These are phyloP conservation scores for Raphicerus campestris DNA, from an alignment of 2,113 vertebrate species.

Conservation along the genomic window DNA sequence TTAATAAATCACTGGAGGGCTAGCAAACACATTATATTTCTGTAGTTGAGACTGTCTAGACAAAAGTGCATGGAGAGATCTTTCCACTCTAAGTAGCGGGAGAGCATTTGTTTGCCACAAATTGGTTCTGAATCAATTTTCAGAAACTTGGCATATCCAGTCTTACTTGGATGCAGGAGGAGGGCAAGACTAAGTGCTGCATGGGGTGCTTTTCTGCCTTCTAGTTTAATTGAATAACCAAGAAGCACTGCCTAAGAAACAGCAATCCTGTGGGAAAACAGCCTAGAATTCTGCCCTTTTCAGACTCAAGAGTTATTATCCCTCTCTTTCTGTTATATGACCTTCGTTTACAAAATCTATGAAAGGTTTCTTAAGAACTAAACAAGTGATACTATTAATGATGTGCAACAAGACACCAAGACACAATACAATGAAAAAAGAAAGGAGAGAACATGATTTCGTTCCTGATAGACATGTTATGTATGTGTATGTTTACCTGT, in stretches of 20 bases:
- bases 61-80: conserved; percentile 72
- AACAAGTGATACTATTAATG: neutral
- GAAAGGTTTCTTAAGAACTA: conserved; percentile 8
- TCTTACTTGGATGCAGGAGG: conserved; percentile 50
- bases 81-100: conserved; percentile 74
- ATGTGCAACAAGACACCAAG: neutral
- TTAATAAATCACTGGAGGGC: conserved; percentile 79
- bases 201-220: conserved; percentile 52
- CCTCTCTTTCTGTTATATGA: neutral
- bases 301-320: neutral
- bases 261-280: conserved; percentile 26
- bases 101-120: conserved; percentile 75
- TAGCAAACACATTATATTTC: conserved; percentile 69
- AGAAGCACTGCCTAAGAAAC: conserved; percentile 38
- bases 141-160: conserved; percentile 56
- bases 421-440: neutral
- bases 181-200: conserved; percentile 18
- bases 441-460: neutral
- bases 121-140: conserved; percentile 77
- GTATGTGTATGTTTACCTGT: neutral
- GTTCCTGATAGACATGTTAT: neutral
- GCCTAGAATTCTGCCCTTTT: conserved; percentile 37
- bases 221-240: conserved; percentile 59
- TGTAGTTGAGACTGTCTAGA: conserved; percentile 71
- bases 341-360: neutral